Percentiles rank a stretch among this genome's conserved stretches.
Conservation (phyloP, 2,888 invertebrate species). For the Apamea crenata region DNA sequence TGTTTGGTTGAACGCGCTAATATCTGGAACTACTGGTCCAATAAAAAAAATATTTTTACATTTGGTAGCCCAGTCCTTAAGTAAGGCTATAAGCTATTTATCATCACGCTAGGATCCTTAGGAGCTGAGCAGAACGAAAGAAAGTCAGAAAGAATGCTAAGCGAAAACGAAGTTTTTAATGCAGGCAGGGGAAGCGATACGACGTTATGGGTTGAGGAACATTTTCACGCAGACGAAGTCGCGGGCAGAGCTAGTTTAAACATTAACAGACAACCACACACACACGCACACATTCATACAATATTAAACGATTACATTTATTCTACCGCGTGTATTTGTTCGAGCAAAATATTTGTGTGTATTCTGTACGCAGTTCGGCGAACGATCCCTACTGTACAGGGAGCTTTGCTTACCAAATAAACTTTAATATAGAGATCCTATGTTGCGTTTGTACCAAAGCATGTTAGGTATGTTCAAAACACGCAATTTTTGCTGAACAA, state of each 20-base stretch:
- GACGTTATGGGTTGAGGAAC: no score
- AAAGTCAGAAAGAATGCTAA: no score
- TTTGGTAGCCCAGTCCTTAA: no score
- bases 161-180: no score
- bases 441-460: slow-evolving; percentile 5
- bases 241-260: background rate
- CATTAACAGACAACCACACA: slow-evolving; percentile 12
- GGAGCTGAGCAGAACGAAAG: no score
- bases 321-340: slow-evolving; percentile 44
- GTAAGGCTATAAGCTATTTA: no score
- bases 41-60: no score
- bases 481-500: slow-evolving; percentile 36
- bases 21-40: no score
- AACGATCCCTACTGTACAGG: slow-evolving; percentile 25
- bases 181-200: no score
- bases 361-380: slow-evolving; percentile 45
- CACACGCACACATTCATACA: background rate
- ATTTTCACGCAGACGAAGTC: no score
- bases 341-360: slow-evolving; percentile 49
- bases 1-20: no score
- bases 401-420: slow-evolving; percentile 44
- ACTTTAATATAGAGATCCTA: slow-evolving; percentile 41
- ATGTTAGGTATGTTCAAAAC: slow-evolving; percentile 8
- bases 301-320: slow-evolving; percentile 46
- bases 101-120: no score